Conservation (phyloP, 2,888 invertebrate genomes). For the Limnephilus rhombicus region DNA sequence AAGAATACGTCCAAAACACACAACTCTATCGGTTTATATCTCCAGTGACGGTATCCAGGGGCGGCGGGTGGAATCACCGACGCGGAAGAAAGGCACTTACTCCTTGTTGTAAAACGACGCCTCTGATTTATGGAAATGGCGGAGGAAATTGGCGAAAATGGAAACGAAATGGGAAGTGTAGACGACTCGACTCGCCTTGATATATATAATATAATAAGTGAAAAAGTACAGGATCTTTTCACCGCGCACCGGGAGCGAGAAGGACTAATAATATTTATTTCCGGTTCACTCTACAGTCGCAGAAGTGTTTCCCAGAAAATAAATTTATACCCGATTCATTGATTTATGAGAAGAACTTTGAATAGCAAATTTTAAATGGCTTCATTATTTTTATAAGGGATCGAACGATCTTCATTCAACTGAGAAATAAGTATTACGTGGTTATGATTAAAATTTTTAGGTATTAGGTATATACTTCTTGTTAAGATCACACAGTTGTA, state of each 20-base stretch:
- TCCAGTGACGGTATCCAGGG: not conserved
- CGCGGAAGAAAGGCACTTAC: not conserved
- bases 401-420: not conserved
- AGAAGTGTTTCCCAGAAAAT: not conserved
- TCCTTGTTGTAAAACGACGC: conserved; percentile 31
- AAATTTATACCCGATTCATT: not conserved
- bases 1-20: too few species aligned
- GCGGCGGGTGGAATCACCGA: not conserved
- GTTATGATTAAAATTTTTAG: not conserved
- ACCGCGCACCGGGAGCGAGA: not conserved
- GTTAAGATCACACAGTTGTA: not conserved
- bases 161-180: not conserved
- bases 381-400: not conserved
- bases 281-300: not conserved
- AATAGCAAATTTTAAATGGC: not conserved
- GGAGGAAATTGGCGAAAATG: conserved; percentile 33
- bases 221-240: not conserved
- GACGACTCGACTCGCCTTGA: not conserved
- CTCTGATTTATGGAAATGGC: conserved; percentile 40
- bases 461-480: not conserved
- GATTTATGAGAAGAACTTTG: not conserved
- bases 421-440: not conserved
- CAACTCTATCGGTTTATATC: too few species aligned
- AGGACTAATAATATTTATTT: not conserved
- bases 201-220: not conserved